Evolutionary conservation across 1,140 invertebrate species (phyloP), one percentile per base, ranked within the genome.

Genomic region (Drosophila bipectinata): DNA sequence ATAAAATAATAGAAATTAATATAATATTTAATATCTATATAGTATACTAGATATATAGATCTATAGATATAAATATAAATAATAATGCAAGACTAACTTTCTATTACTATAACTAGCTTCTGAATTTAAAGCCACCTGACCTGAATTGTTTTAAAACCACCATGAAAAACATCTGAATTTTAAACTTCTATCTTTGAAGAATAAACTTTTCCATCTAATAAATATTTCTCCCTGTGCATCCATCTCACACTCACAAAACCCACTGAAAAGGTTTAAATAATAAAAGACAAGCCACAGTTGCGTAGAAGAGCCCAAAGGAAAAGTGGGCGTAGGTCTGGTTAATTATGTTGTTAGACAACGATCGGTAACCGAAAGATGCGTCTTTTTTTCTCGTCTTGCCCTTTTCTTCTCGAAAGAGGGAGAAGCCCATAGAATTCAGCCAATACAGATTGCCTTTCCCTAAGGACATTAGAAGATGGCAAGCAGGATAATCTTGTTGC

Each of bases 341-440:
- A 79, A 80, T 80, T 80, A 80, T 80, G 72, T 80, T 79, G 77
- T 79, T 79, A 49, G 59, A 71, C 34, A 57, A 30, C 62, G 54
- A 73, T 66, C 52, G 28, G 34, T 12, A 47, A 34, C 32, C 3
- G 1, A 28, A 48, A 53, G 67, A 68, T 68, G 72, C 61, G 57
- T 45, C 73, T 77, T 81, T 72, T 72, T 12, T 30, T 51, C 4
- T 30, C 14, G 1, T 28, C 1, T 28, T 28, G 5, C 1, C 6
- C 1, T 28, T 28, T 28, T 28, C 26, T 28, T 28, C 26, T 7
- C 21, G 1, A 21, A 0, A 21, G 7, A 4, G 5, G 41, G 14
- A 41, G 39, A 14, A 15, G n/a, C 39, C n/a, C 10, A 18, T 47
- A 37, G 34, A 37, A 37, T 45, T 18, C 18, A 18, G 18, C 39